Conservation (phyloP, 2,113 vertebrate genomes). For the Megaceryle torquata region DNA sequence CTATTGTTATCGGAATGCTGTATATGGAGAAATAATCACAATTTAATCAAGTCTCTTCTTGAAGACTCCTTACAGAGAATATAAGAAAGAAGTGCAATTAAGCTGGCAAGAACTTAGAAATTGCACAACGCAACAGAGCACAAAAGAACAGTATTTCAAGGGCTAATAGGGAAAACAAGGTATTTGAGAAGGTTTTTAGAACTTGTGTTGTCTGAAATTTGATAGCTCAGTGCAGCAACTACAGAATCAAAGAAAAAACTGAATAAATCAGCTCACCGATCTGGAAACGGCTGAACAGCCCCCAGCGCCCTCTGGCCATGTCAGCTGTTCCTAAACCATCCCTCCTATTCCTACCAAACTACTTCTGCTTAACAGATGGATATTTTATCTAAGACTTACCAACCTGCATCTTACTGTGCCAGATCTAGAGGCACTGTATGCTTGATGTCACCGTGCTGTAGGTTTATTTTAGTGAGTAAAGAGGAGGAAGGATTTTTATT, state of each 20-base stretch:
- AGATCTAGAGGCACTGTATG: not conserved
- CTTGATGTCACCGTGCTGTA: not conserved
- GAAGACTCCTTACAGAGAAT: not conserved
- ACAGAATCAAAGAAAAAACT: not conserved
- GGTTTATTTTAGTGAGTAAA: not conserved
- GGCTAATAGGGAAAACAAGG: not conserved
- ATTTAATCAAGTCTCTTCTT: conserved; percentile 15
- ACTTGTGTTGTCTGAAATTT: not conserved
- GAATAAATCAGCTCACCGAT: not conserved
- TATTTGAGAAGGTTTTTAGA: not conserved
- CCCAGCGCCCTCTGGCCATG: not conserved
- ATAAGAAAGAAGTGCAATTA: not conserved
- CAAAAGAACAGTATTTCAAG: not conserved
- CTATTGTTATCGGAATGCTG: not conserved
- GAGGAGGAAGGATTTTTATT: too few species aligned
- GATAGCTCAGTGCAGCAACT: not conserved
- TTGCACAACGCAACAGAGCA: not conserved
- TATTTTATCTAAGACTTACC: not conserved
- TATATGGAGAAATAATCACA: not conserved
- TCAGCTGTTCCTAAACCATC: not conserved
- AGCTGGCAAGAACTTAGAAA: not conserved
- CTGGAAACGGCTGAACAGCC: not conserved
- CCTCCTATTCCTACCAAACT: not conserved
- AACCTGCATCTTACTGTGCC: not conserved
- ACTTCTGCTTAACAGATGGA: not conserved